A percentile compares a stretch with the other conserved stretches of the same genome.
Conservation (phyloP, 2,113 vertebrate species). For the Elanoides forficatus region DNA sequence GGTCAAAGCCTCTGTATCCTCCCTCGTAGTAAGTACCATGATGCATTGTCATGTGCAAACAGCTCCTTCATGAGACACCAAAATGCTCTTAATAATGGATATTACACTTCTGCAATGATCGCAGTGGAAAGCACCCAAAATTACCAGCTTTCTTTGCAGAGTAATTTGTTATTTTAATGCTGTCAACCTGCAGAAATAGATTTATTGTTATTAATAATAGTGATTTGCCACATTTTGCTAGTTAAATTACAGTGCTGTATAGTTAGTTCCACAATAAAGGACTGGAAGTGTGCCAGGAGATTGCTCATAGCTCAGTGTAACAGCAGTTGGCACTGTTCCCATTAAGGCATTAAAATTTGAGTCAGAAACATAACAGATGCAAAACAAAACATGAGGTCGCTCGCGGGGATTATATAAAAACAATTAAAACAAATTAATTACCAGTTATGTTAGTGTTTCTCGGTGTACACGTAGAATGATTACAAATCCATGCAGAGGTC, state of each 20-base stretch:
- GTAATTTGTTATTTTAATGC: slow-evolving; percentile 71
- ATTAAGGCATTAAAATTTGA: slow-evolving; percentile 72
- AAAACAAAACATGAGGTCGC: slow-evolving; percentile 73
- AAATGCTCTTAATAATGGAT: slow-evolving; percentile 70
- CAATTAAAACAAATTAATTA: slow-evolving; percentile 75
- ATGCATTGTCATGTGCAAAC: slow-evolving; percentile 56
- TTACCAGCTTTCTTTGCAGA: slow-evolving; percentile 61
- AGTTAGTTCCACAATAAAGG: slow-evolving; percentile 70
- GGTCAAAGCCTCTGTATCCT: neutral
- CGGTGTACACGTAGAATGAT: slow-evolving; percentile 17
- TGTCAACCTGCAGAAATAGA: slow-evolving; percentile 71
- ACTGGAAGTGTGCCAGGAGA: slow-evolving; percentile 65
- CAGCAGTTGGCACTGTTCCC: slow-evolving; percentile 68
- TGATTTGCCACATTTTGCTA: slow-evolving; percentile 73
- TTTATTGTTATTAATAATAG: slow-evolving; percentile 72
- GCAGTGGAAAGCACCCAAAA: slow-evolving; percentile 56
- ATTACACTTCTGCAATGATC: slow-evolving; percentile 65
- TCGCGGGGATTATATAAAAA: slow-evolving; percentile 70
- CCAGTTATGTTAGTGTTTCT: slow-evolving; percentile 62
- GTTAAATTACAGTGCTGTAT: slow-evolving; percentile 72
- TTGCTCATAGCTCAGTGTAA: slow-evolving; percentile 65
- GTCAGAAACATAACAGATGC: slow-evolving; percentile 73
- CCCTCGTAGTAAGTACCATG: neutral
- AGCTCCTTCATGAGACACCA: slow-evolving; percentile 47
- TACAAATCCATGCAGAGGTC: slow-evolving; percentile 43